Evolutionary conservation across 2,797 vertebrate species (phyloP).

Genomic region (Ptychadena robeensis): DNA sequence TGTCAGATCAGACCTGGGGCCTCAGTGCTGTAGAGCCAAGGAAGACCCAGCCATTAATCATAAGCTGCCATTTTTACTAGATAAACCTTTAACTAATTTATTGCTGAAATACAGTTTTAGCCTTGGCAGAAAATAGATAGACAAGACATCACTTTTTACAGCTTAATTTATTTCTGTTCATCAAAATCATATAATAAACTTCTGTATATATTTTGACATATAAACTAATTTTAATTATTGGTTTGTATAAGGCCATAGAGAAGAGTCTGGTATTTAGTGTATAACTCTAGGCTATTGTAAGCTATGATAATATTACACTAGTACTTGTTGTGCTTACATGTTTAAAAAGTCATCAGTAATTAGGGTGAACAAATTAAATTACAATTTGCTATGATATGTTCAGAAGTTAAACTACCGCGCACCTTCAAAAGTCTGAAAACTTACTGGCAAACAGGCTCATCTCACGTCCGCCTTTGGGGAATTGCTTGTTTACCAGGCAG

Average conservation of each 20-base stretch:
- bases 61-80: constrained; percentile 71
- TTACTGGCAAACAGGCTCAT: too few species aligned
- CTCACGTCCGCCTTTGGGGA: too few species aligned
- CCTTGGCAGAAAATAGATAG: constrained; percentile 57
- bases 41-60: constrained; percentile 71
- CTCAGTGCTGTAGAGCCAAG: constrained; percentile 63
- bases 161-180: neutral
- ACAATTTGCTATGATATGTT: too few species aligned
- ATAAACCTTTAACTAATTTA: constrained; percentile 64
- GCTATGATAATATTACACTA: too few species aligned
- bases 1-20: constrained; percentile 77
- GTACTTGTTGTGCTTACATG: too few species aligned
- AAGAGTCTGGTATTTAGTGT: neutral
- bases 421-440: too few species aligned
- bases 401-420: too few species aligned
- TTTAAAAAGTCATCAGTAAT: too few species aligned
- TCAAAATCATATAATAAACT: neutral
- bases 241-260: neutral
- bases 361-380: too few species aligned
- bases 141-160: too few species aligned
- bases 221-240: neutral
- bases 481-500: too few species aligned
- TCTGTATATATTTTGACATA: neutral
- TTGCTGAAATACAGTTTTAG: constrained; percentile 58
- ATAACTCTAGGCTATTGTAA: too few species aligned